These are phyloP conservation scores for Caenorhabditis wallacei DNA, from an alignment of 2,888 invertebrate species.

Conservation along the genomic window DNA sequence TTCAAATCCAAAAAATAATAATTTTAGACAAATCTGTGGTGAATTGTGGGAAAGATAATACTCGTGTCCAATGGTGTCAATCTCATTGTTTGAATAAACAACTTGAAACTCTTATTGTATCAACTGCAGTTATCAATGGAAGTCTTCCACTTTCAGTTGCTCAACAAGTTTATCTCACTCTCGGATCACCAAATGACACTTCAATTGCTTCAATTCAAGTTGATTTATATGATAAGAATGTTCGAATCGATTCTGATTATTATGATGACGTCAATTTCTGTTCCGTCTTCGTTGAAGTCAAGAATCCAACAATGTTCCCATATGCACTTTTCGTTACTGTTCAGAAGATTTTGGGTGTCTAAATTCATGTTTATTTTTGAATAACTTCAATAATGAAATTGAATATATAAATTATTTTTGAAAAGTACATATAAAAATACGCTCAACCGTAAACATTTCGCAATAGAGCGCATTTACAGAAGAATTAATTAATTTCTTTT, in stretches of 20 bases:
- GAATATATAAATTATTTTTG: conserved; percentile 21
- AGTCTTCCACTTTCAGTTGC: conserved; percentile 55
- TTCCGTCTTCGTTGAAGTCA: conserved; percentile 51
- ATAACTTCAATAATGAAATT: conserved; percentile 57
- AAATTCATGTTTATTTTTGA: conserved; percentile 3
- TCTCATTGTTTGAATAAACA: conserved; percentile 56
- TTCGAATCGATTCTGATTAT: conserved; percentile 56
- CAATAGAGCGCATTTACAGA: too few relatives aligned
- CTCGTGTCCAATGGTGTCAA: conserved; percentile 50
- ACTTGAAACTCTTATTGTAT: conserved; percentile 41
- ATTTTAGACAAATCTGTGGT: conserved; percentile 33
- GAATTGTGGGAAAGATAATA: conserved; percentile 41
- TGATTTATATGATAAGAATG: conserved; percentile 13
- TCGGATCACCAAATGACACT: conserved; percentile 46
- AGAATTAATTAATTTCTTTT: conserved; percentile 47
- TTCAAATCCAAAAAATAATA: too few relatives aligned
- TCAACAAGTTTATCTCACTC: conserved; percentile 51
- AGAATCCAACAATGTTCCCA: conserved; percentile 40
- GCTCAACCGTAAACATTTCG: too few relatives aligned
- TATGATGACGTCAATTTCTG: conserved; percentile 61
- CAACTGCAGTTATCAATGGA: conserved; percentile 56
- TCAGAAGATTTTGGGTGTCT: conserved; percentile 45
- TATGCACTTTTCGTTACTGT: conserved; percentile 51
- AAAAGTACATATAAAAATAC: too few relatives aligned
- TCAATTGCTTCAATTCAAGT: conserved; percentile 49